Base-by-base conservation (phyloP, 2,888 invertebrate genomes). In the Arge pagana region DNA sequence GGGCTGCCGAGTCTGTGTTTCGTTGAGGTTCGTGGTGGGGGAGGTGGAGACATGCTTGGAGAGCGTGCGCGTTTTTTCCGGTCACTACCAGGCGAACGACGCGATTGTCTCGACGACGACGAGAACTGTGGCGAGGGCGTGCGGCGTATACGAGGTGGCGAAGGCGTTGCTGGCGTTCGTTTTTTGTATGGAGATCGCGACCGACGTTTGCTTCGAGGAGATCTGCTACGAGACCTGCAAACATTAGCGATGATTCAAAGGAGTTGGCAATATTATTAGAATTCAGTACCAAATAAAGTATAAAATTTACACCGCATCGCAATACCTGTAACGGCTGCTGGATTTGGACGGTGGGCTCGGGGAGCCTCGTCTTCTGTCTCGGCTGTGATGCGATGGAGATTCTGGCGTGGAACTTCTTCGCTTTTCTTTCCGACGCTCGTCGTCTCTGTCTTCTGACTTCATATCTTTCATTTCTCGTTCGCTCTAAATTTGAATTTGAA, bases 131-230 rank as follows among this genome's bases (percentile, higher is more conserved):
- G 75, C 16, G 75, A 75, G 10, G 74, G 74, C 7, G 73, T 69
- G n/a, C 72, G 72, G 8, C 72, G 66, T 35, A 75, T 66, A 39
- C 74, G 63, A 16, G 74, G 77, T 2, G 74, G 78, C 3, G 73
- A 69, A 4, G 78, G 77, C 1, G 76, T 74, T 15, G 70, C 56
- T 16, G 67, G 71, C 1, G 67, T 65, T 15, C 76, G 69, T 42
- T 72, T 76, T 53, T 72, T 68, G 50, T 74, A 65, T 0, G 80
- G 80, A 3, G 81, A 79, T 50, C 80, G 70, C 11, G 80, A 79
- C 43, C 76, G 67, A 30, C 81, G 75, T 64, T 78, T 78, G 33
- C 64, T 68, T 11, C 78, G 72, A 0, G 73, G 71, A 8, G 81
- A 76, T 60, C 72, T 67, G 48, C 76, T 76, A 8, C 76, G 71